Conservation (phyloP, 2,113 vertebrate genomes). For the Callipepla californica region DNA sequence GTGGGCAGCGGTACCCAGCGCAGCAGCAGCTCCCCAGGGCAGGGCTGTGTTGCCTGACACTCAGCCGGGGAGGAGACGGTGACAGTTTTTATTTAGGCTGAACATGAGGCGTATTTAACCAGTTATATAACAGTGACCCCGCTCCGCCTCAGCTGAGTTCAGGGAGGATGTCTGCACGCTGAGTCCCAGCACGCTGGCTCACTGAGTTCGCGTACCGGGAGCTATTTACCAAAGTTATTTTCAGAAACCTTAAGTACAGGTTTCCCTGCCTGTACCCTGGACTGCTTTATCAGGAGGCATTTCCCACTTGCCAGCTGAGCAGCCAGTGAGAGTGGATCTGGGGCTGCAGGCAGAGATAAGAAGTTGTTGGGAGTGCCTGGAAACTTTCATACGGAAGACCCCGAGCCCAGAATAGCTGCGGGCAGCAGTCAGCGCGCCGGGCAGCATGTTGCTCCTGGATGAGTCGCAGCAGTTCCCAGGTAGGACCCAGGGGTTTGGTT, state of each 20-base stretch:
- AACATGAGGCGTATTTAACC: constrained; percentile 54
- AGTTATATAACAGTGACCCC: constrained; percentile 63
- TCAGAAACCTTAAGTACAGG: constrained; percentile 52
- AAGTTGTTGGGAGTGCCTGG: constrained; percentile 32
- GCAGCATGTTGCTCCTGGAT: constrained; percentile 70
- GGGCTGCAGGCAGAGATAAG: constrained; percentile 42
- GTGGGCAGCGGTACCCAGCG: not conserved
- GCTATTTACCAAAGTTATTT: constrained; percentile 68
- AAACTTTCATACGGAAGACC: constrained; percentile 64
- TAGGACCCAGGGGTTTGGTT: not conserved
- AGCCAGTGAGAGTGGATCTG: constrained; percentile 43
- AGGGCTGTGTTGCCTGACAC: constrained; percentile 44
- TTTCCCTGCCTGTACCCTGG: constrained; percentile 47
- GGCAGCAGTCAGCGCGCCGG: not conserved
- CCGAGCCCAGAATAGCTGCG: constrained; percentile 41
- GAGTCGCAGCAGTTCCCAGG: constrained; percentile 71
- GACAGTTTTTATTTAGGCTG: constrained; percentile 43
- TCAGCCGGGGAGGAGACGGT: constrained; percentile 52
- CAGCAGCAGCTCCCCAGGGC: not conserved
- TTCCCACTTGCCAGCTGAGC: not conserved
- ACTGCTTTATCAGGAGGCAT: constrained; percentile 28
- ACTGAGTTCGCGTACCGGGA: constrained; percentile 36
- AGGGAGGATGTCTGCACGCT: constrained; percentile 12
- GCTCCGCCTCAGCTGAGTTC: constrained; percentile 9
- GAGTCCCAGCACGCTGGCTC: constrained; percentile 9